phyloP scores from a whole-genome alignment of 1,140 invertebrate species.

The Agrypnia vestita region DNA sequence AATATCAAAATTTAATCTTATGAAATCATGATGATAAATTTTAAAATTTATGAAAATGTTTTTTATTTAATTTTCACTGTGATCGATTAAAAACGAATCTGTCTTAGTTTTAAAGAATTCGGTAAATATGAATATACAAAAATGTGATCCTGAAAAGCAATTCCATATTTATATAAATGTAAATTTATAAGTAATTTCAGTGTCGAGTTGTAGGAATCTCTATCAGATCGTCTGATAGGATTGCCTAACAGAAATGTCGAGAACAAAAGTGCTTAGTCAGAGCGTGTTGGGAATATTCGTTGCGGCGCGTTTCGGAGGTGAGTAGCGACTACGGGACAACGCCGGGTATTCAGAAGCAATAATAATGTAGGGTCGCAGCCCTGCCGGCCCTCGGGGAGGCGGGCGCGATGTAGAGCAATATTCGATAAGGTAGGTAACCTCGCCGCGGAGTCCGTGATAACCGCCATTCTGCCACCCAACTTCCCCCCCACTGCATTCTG shows the following conservation, averaged over 20 bases:
- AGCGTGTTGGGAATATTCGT: slow-evolving; percentile 26
- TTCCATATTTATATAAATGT: slow-evolving; percentile 33
- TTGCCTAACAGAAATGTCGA: too few species aligned
- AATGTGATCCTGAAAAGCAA: slow-evolving; percentile 49
- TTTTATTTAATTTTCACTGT: background rate
- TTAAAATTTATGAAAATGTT: slow-evolving; percentile 1
- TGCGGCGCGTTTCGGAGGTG: slow-evolving; percentile 43
- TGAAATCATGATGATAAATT: slow-evolving; percentile 8
- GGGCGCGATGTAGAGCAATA: background rate
- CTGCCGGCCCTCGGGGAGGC: background rate
- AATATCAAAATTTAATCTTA: slow-evolving; percentile 23
- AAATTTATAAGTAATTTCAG: background rate
- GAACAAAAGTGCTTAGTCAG: background rate
- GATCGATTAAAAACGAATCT: slow-evolving; percentile 43
- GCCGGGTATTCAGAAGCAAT: slow-evolving; percentile 61
- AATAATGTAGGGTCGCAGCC: slow-evolving; percentile 52
- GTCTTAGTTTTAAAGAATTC: slow-evolving; percentile 20
- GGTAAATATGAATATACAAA: slow-evolving; percentile 7
- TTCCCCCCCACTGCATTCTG: background rate
- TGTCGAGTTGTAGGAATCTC: too few species aligned
- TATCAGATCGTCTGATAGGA: too few species aligned
- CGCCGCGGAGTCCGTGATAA: background rate
- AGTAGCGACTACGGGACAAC: slow-evolving; percentile 58
- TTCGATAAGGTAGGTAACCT: slow-evolving; percentile 30
- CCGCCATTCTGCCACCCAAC: background rate